A percentile compares a stretch with the other conserved stretches of the same genome.
Evolutionary conservation across 2,797 vertebrate species (phyloP).

Genomic region (Paramormyrops hopkinsi): DNA sequence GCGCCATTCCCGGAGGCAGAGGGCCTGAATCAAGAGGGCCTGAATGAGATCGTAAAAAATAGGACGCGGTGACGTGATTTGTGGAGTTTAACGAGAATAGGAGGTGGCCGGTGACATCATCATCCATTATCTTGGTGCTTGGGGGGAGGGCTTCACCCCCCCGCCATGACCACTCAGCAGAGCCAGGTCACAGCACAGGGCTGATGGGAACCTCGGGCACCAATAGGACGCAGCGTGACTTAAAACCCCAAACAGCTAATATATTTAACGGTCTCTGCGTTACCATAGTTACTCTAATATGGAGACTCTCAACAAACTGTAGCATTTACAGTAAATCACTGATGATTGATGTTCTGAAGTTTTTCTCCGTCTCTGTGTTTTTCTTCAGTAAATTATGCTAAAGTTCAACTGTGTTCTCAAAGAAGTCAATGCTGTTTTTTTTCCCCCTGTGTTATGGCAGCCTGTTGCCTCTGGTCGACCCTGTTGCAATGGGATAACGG

Average conservation of each 20-base stretch:
- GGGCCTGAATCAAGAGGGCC: conserved; percentile 32
- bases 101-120: conserved; percentile 15
- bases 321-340: conserved; percentile 34
- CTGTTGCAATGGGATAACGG: conserved; percentile 47
- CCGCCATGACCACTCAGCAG: not conserved
- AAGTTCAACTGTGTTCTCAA: not conserved
- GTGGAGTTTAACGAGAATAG: conserved; percentile 26
- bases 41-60: conserved; percentile 32
- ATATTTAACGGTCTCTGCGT: conserved; percentile 7
- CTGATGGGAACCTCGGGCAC: conserved; percentile 5
- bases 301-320: conserved; percentile 31
- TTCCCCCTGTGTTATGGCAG: not conserved
- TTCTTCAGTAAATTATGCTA: conserved; percentile 44
- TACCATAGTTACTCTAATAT: conserved; percentile 20
- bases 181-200: conserved; percentile 6
- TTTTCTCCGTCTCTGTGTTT: conserved; percentile 33
- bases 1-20: not conserved
- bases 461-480: conserved; percentile 30
- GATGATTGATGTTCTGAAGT: conserved; percentile 37
- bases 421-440: not conserved
- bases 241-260: not conserved
- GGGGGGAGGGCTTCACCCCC: not conserved
- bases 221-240: conserved; percentile 6
- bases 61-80: conserved; percentile 25
- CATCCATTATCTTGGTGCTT: not conserved